Conservation (phyloP, 2,888 invertebrate species). For the Fragum sueziense region DNA sequence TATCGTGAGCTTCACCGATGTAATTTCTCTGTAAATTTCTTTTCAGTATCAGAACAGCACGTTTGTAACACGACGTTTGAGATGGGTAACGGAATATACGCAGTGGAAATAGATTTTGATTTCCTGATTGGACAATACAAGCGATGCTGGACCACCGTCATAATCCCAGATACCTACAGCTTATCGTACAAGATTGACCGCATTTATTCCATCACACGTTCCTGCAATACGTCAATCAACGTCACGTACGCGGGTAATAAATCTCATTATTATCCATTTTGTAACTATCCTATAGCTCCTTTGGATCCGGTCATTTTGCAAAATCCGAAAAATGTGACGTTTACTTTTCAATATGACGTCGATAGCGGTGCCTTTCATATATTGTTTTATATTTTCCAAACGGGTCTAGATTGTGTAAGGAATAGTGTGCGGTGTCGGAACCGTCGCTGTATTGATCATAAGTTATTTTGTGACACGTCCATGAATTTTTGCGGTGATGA, state of each 20-base stretch:
- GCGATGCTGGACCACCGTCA: background rate
- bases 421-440: background rate
- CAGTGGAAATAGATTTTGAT: background rate
- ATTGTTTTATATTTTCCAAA: background rate
- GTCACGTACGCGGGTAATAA: background rate
- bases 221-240: background rate
- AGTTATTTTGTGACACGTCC: background rate
- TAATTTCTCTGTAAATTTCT: background rate
- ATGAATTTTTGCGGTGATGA: constrained; percentile 4
- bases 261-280: background rate
- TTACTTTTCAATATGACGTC: background rate
- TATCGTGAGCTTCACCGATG: no score
- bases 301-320: background rate
- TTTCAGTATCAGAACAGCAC: background rate
- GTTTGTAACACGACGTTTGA: background rate
- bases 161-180: background rate
- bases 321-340: background rate
- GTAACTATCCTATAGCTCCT: background rate
- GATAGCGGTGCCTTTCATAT: background rate
- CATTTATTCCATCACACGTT: no score
- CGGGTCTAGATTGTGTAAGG: background rate
- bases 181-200: background rate
- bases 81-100: background rate
- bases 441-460: constrained; percentile 11
- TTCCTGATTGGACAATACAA: background rate